phyloP scores from a whole-genome alignment of 2,113 vertebrate genomes.

The Fukomys damarensis region DNA sequence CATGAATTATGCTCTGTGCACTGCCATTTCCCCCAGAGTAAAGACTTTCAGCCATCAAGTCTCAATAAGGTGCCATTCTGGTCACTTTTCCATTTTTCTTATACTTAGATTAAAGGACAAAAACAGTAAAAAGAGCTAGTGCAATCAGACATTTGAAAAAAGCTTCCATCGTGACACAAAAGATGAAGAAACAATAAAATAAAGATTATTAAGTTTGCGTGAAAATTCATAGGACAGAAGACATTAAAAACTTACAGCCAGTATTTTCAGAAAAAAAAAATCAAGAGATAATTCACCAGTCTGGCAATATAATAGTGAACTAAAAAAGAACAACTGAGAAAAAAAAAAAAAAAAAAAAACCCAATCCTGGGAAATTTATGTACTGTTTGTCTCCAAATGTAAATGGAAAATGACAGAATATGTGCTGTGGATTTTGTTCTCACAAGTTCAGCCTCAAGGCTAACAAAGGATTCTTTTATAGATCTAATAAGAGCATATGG shows the following conservation, averaged over 20 bases:
- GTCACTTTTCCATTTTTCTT: neutral
- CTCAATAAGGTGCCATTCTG: neutral
- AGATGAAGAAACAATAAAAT: neutral
- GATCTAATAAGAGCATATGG: neutral
- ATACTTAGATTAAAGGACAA: neutral
- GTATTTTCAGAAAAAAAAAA: neutral
- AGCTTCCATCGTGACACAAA: neutral
- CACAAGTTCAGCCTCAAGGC: neutral
- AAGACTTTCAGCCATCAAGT: neutral
- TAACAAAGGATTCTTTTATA: neutral
- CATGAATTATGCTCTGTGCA: too few relatives aligned
- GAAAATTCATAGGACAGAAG: neutral
- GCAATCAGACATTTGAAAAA: neutral
- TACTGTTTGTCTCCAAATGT: neutral
- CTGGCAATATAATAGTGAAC: neutral
- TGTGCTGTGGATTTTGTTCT: neutral
- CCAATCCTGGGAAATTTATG: neutral
- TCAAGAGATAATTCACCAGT: neutral
- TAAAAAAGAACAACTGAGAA: neutral
- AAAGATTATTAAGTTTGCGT: neutral
- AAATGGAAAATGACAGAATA: neutral
- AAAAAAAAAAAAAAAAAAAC: neutral
- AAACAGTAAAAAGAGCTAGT: neutral
- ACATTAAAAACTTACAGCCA: neutral
- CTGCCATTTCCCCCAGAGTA: neutral